phyloP scores from a whole-genome alignment of 1,140 invertebrate genomes.

The Drosophila dunni region DNA sequence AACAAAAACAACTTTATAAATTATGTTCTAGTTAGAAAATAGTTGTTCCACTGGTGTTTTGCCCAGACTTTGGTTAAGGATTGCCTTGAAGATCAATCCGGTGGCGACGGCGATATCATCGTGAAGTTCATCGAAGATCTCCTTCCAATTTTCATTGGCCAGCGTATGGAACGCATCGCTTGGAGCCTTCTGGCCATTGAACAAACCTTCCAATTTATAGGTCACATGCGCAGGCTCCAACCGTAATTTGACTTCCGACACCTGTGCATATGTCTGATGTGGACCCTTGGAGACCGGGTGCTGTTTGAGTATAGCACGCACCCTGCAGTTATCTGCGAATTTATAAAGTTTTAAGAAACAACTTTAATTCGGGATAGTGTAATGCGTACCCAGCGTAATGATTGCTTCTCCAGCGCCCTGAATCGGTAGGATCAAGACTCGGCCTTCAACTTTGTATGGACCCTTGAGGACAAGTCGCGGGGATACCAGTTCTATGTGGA shows the following conservation, averaged over 20 bases:
- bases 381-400: constrained; percentile 55
- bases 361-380: background rate
- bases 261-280: constrained; percentile 49
- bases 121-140: constrained; percentile 84
- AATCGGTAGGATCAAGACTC: constrained; percentile 86
- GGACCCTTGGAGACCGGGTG: constrained; percentile 43
- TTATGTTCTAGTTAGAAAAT: constrained; percentile 60
- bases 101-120: constrained; percentile 85
- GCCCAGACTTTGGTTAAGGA: constrained; percentile 84
- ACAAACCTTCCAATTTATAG: constrained; percentile 80
- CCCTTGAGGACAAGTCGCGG: constrained; percentile 80
- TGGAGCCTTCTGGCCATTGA: constrained; percentile 84
- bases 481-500: constrained; percentile 45
- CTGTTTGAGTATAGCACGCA: constrained; percentile 43
- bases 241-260: constrained; percentile 33
- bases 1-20: background rate
- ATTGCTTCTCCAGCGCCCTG: constrained; percentile 85
- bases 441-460: constrained; percentile 85
- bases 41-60: constrained; percentile 85
- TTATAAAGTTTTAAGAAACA: background rate
- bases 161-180: constrained; percentile 80
- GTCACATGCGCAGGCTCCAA: constrained; percentile 54
- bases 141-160: constrained; percentile 85
- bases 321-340: constrained; percentile 32
- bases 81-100: constrained; percentile 83